A percentile compares a stretch with the other conserved stretches of the same genome.
phyloP scores from a whole-genome alignment of 2,113 vertebrate genomes.

The Prionailurus bengalensis region DNA sequence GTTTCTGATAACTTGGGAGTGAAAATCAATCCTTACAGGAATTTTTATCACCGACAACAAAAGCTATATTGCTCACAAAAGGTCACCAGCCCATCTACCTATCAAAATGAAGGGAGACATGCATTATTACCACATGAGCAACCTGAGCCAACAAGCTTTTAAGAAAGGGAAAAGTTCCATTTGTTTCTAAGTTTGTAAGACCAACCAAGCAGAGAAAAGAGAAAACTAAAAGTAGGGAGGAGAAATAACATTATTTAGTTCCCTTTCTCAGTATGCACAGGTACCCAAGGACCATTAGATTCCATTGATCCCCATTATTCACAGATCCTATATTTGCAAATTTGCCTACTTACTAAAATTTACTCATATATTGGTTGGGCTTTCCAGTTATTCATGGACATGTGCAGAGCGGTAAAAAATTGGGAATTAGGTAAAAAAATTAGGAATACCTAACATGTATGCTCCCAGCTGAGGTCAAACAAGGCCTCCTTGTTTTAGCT shows the following conservation, averaged over 20 bases:
- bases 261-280: not conserved
- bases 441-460: not conserved
- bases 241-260: not conserved
- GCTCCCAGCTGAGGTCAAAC: not conserved
- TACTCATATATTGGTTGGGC: not conserved
- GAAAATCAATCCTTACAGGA: not conserved
- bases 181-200: not conserved
- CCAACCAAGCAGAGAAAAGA: not conserved
- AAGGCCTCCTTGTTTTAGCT: conserved; percentile 15
- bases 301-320: not conserved
- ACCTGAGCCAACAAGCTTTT: not conserved
- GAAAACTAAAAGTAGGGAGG: not conserved
- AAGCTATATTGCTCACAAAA: not conserved
- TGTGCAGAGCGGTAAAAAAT: not conserved
- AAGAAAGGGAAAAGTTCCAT: not conserved
- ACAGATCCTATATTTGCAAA: not conserved
- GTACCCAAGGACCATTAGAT: not conserved
- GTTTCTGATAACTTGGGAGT: not conserved
- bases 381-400: conserved; percentile 19
- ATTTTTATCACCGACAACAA: conserved; percentile 38
- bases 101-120: not conserved
- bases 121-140: not conserved
- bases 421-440: not conserved
- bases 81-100: not conserved
- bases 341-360: not conserved